These are phyloP conservation scores for Cataglyphis rosenhaueri DNA, from an alignment of 2,888 invertebrate genomes.

Conservation along the genomic window DNA sequence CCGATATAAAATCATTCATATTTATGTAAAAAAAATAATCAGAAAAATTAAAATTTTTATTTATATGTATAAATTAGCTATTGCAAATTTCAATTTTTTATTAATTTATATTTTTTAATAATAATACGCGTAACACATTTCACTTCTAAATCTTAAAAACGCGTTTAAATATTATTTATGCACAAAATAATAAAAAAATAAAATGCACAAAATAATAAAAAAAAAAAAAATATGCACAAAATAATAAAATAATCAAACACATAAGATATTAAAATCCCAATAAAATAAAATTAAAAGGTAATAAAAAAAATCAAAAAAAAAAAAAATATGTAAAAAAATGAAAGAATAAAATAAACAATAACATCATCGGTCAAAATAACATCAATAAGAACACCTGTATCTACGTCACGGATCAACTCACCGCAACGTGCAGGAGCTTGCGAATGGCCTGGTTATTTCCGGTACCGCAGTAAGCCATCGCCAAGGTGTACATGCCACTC, in stretches of 20 bases:
- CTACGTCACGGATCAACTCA: conserved; percentile 85
- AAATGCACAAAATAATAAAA: background rate
- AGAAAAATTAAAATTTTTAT: background rate
- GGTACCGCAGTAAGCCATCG: conserved; percentile 99
- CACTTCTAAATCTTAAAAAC: background rate
- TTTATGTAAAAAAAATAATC: background rate
- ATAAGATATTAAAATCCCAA: background rate
- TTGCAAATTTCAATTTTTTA: background rate
- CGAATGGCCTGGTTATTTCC: conserved; percentile 99
- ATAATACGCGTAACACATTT: background rate
- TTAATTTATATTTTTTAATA: background rate
- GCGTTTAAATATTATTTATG: background rate
- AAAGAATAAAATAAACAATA: background rate
- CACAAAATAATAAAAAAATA: background rate
- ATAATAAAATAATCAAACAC: background rate
- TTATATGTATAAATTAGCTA: background rate
- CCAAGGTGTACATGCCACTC: conserved; percentile 99
- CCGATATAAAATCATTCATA: background rate
- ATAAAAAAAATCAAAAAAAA: background rate
- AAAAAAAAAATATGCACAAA: background rate
- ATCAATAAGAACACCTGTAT: background rate
- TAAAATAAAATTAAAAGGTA: background rate
- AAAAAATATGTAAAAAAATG: background rate
- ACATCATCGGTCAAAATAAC: background rate
- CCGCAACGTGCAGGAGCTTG: conserved; percentile 97